phyloP scores from a whole-genome alignment of 30 jellyfish, hydroid and myxozoan genomes.

The Aurelia sp. region DNA sequence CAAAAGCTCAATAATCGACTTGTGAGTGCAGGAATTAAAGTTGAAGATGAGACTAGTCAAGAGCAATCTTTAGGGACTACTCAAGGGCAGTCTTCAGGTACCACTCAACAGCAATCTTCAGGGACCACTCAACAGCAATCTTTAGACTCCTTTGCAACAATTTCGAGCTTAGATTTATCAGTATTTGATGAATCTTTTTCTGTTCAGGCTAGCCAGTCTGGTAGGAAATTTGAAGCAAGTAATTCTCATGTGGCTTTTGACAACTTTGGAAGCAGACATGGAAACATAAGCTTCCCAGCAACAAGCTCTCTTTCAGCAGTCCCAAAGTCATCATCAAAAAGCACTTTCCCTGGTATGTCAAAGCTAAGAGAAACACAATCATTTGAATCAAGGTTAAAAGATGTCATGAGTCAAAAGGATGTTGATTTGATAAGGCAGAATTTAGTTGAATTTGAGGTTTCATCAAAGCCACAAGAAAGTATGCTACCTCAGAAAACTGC shows the following conservation, averaged over 20 bases:
- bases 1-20: conserved; percentile 43
- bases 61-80: too few species aligned
- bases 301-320: too few species aligned
- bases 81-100: too few species aligned
- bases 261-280: too few species aligned
- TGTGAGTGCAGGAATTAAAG: conserved; percentile 42
- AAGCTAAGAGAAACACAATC: background rate
- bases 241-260: too few species aligned
- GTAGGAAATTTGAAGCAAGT: too few species aligned
- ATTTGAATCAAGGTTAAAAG: conserved; percentile 28
- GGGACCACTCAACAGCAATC: too few species aligned
- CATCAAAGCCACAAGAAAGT: conserved; percentile 16
- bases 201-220: too few species aligned
- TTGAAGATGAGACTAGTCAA: background rate
- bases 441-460: conserved; percentile 41
- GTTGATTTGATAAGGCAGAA: conserved; percentile 50
- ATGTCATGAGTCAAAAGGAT: conserved; percentile 17
- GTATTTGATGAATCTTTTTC: background rate
- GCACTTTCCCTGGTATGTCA: background rate
- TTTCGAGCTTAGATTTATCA: background rate
- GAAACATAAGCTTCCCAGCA: too few species aligned
- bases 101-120: too few species aligned
- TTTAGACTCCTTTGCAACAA: background rate
- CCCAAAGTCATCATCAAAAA: too few species aligned
- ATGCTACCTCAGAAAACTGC: background rate